Evolutionary conservation across 2,888 invertebrate genomes (phyloP), one percentile per base, ranked within the genome.

Genomic region (Cheilosia vernalis): DNA sequence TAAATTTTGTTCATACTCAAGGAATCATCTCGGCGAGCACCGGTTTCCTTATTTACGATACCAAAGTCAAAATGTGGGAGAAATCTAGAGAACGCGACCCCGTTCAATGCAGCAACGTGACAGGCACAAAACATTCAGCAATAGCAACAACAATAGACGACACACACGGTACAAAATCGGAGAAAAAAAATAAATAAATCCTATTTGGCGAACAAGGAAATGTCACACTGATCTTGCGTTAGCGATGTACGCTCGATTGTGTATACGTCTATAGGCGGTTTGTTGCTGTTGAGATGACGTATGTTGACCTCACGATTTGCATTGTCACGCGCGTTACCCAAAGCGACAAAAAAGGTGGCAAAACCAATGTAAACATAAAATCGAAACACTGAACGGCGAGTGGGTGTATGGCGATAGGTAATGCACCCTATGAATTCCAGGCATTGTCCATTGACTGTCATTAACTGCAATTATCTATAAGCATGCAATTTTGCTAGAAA

Each of bases 21-120:
- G 69, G 69, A 70, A 55, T 30, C 53, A 60, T 44, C 42, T 33
- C 37, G 30, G 33, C 37, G 79, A 27, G 49, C 51, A 63, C 15
- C 64, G 74, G 60, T 84, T 84, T 84, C 84, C 84, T 84, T 80
- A 70, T 84, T 80, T 69, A 70, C 74, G 64, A 53, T 53, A 24
- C 74, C 84, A 84, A 84, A 84, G 84, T 70, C 84, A 70, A 84
- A 84, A 84, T 84, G 84, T 84, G 84, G 84, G 84, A 84, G 84
- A 80, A 70, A 61, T 84, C 58, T 74, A 55, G 69, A 70, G 40
- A 84, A 76, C 55, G 64, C 53, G 80, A 84, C 84, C 84, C 53
- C 80, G 47, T 69, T 80, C 74, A 78, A 64, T 67, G 78, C 53
- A 40, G 73, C 51, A 70, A 66, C 70, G 64, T 80, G 80, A 84